phyloP scores from a whole-genome alignment of 2,797 vertebrate genomes.

The Gymnoscopelus microlampas region DNA sequence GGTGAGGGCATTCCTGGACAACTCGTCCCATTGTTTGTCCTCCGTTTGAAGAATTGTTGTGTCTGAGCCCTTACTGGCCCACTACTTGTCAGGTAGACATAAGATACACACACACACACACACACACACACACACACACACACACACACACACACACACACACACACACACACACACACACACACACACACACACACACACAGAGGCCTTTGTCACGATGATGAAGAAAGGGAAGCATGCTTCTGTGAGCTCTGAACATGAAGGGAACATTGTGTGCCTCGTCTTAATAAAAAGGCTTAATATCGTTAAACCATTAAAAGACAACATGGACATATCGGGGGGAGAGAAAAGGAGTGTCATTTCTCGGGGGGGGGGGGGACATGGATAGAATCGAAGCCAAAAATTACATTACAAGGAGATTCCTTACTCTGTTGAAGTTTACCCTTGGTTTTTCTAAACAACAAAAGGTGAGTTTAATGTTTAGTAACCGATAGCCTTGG shows the following conservation, averaged over 20 bases:
- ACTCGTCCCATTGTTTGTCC: slow-evolving; percentile 50
- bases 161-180: slow-evolving; percentile 13
- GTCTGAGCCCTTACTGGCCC: slow-evolving; percentile 54
- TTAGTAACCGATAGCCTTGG: not conserved
- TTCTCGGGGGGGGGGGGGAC: slow-evolving; percentile 15
- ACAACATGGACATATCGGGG: slow-evolving; percentile 32
- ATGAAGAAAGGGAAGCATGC: slow-evolving; percentile 6
- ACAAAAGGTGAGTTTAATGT: not conserved
- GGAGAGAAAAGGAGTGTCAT: slow-evolving; percentile 28
- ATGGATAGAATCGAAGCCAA: slow-evolving; percentile 5
- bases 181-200: slow-evolving; percentile 3
- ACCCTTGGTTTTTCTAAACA: slow-evolving; percentile 5
- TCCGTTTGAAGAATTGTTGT: slow-evolving; percentile 60
- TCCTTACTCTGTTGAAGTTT: slow-evolving; percentile 4
- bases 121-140: not conserved
- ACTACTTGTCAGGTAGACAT: slow-evolving; percentile 29
- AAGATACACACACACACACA: slow-evolving; percentile 9
- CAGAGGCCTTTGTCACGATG: slow-evolving; percentile 12
- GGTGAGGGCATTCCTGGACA: slow-evolving; percentile 61
- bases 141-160: not conserved
- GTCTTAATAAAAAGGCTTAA: slow-evolving; percentile 19
- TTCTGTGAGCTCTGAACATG: slow-evolving; percentile 12
- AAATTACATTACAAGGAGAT: slow-evolving; percentile 25
- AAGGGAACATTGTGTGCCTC: slow-evolving; percentile 31
- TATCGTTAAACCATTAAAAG: slow-evolving; percentile 31